Percentiles rank a stretch among this genome's conserved stretches.
phyloP scores from a whole-genome alignment of 2,888 invertebrate species.

The Drosophila colorata region DNA sequence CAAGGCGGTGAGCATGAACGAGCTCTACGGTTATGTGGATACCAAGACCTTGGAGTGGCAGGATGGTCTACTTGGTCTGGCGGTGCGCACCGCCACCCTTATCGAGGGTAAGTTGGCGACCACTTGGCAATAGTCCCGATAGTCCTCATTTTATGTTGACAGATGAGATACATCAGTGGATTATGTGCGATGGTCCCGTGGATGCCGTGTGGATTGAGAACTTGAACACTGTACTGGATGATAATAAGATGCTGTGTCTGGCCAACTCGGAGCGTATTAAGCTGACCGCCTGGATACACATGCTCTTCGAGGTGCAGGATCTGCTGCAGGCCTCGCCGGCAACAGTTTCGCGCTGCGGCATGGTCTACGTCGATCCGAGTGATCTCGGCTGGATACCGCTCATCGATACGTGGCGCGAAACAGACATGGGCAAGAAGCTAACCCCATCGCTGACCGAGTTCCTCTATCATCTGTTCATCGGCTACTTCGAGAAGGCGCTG shows the following conservation, averaged over 20 bases:
- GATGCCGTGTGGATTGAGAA: constrained; percentile 98
- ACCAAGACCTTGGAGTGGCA: constrained; percentile 94
- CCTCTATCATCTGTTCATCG: constrained; percentile 88
- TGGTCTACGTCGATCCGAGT: constrained; percentile 95
- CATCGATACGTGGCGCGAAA: constrained; percentile 91
- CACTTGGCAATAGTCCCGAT: constrained; percentile 41
- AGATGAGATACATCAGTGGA: constrained; percentile 93
- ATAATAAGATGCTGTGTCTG: constrained; percentile 96
- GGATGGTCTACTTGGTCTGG: constrained; percentile 92
- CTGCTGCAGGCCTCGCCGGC: constrained; percentile 96
- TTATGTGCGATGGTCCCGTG: constrained; percentile 96
- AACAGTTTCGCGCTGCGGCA: constrained; percentile 93
- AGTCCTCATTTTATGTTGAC: neutral
- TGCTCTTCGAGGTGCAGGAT: constrained; percentile 95
- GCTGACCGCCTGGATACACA: constrained; percentile 94
- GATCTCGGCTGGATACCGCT: constrained; percentile 93
- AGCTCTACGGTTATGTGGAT: constrained; percentile 95
- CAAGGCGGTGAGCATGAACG: constrained; percentile 94
- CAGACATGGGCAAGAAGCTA: constrained; percentile 86
- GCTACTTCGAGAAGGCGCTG: constrained; percentile 89
- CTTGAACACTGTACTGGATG: constrained; percentile 96
- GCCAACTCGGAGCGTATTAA: constrained; percentile 97
- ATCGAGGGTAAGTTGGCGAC: constrained; percentile 72
- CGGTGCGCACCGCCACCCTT: constrained; percentile 81
- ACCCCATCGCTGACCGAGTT: constrained; percentile 87